Evolutionary conservation across 2,888 invertebrate species (phyloP), one percentile per base, ranked within the genome.

Genomic region (Thecocarcelia acutangulata): DNA sequence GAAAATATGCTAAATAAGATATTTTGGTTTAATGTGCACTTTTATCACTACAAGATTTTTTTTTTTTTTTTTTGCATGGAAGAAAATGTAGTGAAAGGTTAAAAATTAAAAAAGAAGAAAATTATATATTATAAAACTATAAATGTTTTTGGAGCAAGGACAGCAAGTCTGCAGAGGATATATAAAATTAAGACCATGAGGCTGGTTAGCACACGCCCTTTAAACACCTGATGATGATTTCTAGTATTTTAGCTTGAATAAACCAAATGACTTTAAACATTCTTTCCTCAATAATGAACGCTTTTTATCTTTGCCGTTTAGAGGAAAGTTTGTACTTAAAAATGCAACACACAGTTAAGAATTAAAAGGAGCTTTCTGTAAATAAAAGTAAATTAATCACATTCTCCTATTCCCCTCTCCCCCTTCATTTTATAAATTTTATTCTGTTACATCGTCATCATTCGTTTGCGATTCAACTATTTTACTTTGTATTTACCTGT

Each of bases 361-460:
- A 44, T 54, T 44, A 1, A 54, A 24, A 24, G 24, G 17, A 28
- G 12, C 33, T 17, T 17, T 19, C 24, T 54, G 69, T n/a, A 69
- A 69, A 69, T 63, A 76, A 61, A 76, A 61, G 61, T 28, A 76
- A 76, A 61, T 76, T 69, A 76, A 76, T 76, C 52, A 69, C 75
- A 76, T 76, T 76, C 52, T 21, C 44, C 33, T 54, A 44, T 50
- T 40, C 21, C 11, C n/a, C 24, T 11, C 37, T 15, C 37, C 11
- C 19, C 3, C 50, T 56, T 44, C 8, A 24, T 24, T 24, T 24
- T 24, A 24, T 37, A 9, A n/a, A 19, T 46, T n/a, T 33, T 2
- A 17, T n/a, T 37, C n/a, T 40, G 13, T 58, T 40, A 11, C 33
- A 46, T n/a, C 56, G 24, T 13, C 56, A 17, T 40, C 44, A 61